Conservation (phyloP, 2,797 vertebrate species). For the Thalassophryne amazonica region DNA sequence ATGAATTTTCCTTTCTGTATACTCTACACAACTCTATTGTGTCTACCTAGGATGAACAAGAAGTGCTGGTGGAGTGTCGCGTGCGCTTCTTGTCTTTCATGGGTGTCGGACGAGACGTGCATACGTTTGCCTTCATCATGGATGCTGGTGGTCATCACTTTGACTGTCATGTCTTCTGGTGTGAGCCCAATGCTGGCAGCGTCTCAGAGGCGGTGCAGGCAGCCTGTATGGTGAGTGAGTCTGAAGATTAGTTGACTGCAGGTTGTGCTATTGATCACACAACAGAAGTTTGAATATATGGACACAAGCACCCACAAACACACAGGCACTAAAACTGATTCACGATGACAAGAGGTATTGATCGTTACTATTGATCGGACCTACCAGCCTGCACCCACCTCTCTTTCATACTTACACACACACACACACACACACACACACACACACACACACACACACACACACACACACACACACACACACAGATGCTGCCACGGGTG, state of each 20-base stretch:
- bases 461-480: background rate
- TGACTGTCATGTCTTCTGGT: slow-evolving; percentile 96
- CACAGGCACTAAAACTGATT: slow-evolving; percentile 39
- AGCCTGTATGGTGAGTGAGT: slow-evolving; percentile 92
- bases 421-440: background rate
- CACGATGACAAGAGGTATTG: slow-evolving; percentile 50
- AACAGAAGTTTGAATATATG: slow-evolving; percentile 45
- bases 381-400: slow-evolving; percentile 15
- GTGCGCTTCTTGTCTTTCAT: slow-evolving; percentile 98
- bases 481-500: background rate
- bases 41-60: slow-evolving; percentile 82
- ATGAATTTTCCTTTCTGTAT: background rate
- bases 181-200: slow-evolving; percentile 90
- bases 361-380: slow-evolving; percentile 64
- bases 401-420: background rate
- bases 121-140: slow-evolving; percentile 97
- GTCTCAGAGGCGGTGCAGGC: slow-evolving; percentile 97
- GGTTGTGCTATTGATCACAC: slow-evolving; percentile 49
- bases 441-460: background rate
- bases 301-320: slow-evolving; percentile 7
- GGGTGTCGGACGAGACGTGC: slow-evolving; percentile 90
- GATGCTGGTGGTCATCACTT: slow-evolving; percentile 92
- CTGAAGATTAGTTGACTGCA: slow-evolving; percentile 35
- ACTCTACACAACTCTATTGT: background rate
- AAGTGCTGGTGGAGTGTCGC: slow-evolving; percentile 92